Conservation (phyloP, 2,113 vertebrate species). For the Ivindomyrus marchei region DNA sequence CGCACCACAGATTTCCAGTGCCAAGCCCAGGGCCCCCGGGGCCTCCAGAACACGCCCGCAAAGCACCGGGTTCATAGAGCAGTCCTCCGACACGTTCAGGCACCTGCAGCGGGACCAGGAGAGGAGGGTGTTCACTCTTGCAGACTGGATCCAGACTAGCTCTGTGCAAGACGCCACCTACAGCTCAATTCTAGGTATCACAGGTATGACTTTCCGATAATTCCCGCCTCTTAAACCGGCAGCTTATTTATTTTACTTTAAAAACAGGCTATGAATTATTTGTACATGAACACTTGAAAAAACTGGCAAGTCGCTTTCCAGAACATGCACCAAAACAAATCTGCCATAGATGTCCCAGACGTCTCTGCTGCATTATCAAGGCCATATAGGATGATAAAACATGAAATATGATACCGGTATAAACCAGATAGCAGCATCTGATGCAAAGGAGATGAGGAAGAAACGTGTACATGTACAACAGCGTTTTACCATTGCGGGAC, state of each 20-base stretch:
- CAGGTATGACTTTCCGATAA: neutral
- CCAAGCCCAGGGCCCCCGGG: slow-evolving; percentile 38
- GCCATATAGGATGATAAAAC: neutral
- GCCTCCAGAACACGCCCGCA: slow-evolving; percentile 54
- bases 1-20: slow-evolving; percentile 58
- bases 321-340: neutral
- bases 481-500: neutral
- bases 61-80: slow-evolving; percentile 55
- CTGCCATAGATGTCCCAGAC: neutral
- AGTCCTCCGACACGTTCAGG: slow-evolving; percentile 55
- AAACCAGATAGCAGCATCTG: neutral
- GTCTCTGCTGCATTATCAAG: neutral
- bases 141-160: neutral
- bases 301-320: neutral
- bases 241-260: neutral
- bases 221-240: neutral
- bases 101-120: slow-evolving; percentile 60
- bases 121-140: neutral
- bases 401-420: neutral
- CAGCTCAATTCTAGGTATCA: neutral
- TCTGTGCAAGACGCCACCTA: neutral
- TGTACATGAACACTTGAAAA: neutral
- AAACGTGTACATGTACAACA: neutral
- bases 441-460: neutral
- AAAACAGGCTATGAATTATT: neutral